Percentiles rank a stretch among this genome's conserved stretches.
Evolutionary conservation across 2,113 vertebrate species (phyloP).

Genomic region (Dasyornis broadbenti): DNA sequence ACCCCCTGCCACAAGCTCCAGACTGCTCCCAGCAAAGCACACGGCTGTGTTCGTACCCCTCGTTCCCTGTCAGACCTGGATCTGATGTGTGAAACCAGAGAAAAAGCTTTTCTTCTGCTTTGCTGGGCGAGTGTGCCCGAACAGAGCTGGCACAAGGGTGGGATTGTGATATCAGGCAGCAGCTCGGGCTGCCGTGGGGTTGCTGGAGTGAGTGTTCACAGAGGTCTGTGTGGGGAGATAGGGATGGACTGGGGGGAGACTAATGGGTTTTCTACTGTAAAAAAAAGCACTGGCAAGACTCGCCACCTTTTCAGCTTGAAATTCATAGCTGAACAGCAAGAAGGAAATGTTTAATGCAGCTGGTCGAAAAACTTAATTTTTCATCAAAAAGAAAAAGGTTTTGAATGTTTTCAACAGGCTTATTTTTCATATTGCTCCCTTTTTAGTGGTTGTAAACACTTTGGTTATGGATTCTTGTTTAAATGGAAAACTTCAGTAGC

Average conservation of each 20-base stretch:
- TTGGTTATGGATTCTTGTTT: background rate
- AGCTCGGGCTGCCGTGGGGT: background rate
- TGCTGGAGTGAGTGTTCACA: background rate
- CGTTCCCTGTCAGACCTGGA: background rate
- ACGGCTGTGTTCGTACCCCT: background rate
- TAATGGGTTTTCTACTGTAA: background rate
- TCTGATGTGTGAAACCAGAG: background rate
- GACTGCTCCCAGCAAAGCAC: background rate
- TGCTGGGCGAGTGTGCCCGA: background rate
- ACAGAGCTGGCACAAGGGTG: background rate
- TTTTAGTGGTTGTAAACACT: background rate
- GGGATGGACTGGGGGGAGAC: background rate
- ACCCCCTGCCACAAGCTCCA: background rate
- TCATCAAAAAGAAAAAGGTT: background rate
- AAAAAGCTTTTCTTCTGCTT: background rate
- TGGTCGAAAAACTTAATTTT: background rate
- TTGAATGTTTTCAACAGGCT: background rate
- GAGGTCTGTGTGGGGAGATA: background rate
- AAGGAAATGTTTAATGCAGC: background rate
- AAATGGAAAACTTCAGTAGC: constrained; percentile 24
- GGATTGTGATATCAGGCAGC: background rate
- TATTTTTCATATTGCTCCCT: background rate
- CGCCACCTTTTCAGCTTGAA: background rate
- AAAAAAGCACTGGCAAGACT: background rate
- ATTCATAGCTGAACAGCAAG: background rate